Base-by-base conservation (phyloP, 92 coral and sea anemone species). In the Zoanthus solanderi region DNA sequence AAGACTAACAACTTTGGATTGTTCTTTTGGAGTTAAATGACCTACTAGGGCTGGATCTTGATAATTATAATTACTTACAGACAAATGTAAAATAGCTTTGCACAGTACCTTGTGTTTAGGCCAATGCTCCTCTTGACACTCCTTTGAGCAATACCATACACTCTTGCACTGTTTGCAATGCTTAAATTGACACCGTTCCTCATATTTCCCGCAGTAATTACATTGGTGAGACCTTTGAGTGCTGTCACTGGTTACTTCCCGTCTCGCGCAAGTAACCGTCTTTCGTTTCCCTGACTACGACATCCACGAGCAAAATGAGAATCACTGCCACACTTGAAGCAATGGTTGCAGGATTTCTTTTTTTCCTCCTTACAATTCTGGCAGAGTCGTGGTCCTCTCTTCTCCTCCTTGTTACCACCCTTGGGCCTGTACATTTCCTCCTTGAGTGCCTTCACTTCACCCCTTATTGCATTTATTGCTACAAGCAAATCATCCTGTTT, bases 281-380 rank as follows among this genome's bases (percentile, higher is more conserved):
- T 82, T 18, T 48, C 83, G 92, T 86, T 89, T 89, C 83, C 87
- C 73, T 89, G 75, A 8, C 32, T 18, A 57, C 90, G 87, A 87
- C 96, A 89, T 28, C 90, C 92, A 18, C 61, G 65, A 45, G 92
- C 92, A 76, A 71, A 86, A 67, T 89, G 94, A 52, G 77, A 86
- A 58, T 89, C 92, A 60, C 91, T 83, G 6, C 94, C 96, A 87
- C 96, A 93, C 81, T 80, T 91, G 66, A 93, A 93, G 42, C 94
- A 93, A 76, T 93, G 92, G 77, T 71, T 34, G 82, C 92, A 89
- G 72, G 83, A 56, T 18, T 79, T 81, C 28, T 63, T 66, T 16
- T 79, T 83, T 5, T 50, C 90, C 14, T 68, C 88, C 15, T 83
- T 65, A 83, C 92, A 92, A 1, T 50, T 9, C 61, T 78, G 58